Evolutionary conservation across 2,888 invertebrate species (phyloP), one percentile per base, ranked within the genome.

Genomic region (Nineta flava): DNA sequence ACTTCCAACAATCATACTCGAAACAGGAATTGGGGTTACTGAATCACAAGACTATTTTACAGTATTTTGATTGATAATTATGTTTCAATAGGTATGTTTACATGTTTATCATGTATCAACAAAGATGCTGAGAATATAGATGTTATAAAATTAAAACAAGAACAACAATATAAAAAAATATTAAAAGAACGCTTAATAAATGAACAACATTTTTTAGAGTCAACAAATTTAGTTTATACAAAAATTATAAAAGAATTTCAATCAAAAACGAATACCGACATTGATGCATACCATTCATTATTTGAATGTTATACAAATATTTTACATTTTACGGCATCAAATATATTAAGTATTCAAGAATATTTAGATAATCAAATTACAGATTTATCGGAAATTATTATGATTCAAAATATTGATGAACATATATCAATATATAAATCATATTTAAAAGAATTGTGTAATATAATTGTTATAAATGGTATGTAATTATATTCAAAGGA

Each of bases 151-250:
- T 26, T 26, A 7, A 26, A 26, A 26, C 26, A 26, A 26, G 26
- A 26, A 26, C 6, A 26, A 7, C 26, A 26, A 26, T 26, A 26
- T 26, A 49, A 50, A 49, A 21, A 52, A 9, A 40, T 31, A 43
- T 13, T n/a, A 13, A 38, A 38, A 38, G 38, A 38, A 15, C 15
- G 15, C 12, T 12, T 38, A 38, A 12, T 38, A 13, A 13, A 74
- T 60, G 79, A 81, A 68, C 82, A 83, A 71, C 73, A 76, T 62
- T 80, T 78, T 66, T 66, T 83, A 53, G 83, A 84, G 65, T 79
- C 81, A 62, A 75, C 79, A 72, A 65, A 81, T 52, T 62, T 73
- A 49, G 75, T 80, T 59, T 72, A 81, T 62, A 73, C 73, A 59
- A 72, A 73, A 60, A 65, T 82, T 54, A 70, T 82, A 47, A 78